Evolutionary conservation across 2,797 vertebrate genomes (phyloP).

Genomic region (Cryptoblepharus egeriae): DNA sequence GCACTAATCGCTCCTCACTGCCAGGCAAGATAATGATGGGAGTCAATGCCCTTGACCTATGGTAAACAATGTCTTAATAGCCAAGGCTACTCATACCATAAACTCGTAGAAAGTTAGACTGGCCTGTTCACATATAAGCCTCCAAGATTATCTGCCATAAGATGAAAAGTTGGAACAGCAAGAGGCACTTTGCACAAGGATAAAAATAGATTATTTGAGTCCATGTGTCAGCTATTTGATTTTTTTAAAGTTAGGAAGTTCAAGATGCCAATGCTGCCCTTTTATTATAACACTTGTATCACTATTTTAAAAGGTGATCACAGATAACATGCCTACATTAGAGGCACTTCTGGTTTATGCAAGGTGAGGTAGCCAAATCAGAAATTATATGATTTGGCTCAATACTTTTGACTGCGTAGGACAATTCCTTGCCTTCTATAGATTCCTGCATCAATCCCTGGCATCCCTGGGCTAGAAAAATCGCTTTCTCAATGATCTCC

Average conservation of each 20-base stretch:
- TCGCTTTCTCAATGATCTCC: no score
- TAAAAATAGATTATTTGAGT: neutral
- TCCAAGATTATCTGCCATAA: neutral
- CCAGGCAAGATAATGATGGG: neutral
- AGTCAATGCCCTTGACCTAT: neutral
- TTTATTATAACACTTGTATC: neutral
- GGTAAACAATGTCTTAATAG: neutral
- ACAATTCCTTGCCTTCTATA: no score
- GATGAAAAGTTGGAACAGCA: neutral
- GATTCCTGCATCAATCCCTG: no score
- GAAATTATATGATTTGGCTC: neutral
- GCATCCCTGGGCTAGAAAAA: no score
- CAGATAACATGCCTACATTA: neutral
- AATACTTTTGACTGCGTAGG: no score
- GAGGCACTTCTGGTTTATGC: neutral
- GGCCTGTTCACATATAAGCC: neutral
- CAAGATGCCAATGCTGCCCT: neutral
- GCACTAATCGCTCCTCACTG: neutral
- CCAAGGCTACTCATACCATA: neutral
- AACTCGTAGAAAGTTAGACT: slow-evolving; percentile 1
- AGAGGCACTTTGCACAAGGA: neutral
- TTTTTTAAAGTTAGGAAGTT: neutral
- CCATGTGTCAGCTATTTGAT: neutral
- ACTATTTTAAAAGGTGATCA: neutral
- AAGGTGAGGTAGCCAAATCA: neutral